These are phyloP conservation scores for Marmota flaviventris DNA, from an alignment of 2,113 vertebrate genomes.

Conservation along the genomic window DNA sequence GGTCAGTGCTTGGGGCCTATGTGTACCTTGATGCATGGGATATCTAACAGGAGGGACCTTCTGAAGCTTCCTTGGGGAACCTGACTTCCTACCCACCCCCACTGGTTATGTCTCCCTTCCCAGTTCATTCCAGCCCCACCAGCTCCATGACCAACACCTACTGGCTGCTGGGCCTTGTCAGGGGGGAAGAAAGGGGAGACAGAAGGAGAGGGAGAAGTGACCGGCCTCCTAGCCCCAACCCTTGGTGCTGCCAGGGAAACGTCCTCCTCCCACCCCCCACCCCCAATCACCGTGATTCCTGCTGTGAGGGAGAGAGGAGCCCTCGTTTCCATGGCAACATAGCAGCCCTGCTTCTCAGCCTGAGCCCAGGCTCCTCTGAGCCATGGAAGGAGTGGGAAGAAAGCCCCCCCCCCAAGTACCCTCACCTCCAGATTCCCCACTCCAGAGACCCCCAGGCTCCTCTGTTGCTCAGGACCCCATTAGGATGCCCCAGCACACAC, in stretches of 20 bases:
- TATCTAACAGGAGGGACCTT: conserved; percentile 26
- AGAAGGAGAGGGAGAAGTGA: conserved; percentile 61
- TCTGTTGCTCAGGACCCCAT: background rate
- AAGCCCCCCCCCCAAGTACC: conserved; percentile 66
- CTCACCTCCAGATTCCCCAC: conserved; percentile 6
- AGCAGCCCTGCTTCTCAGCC: conserved; percentile 86
- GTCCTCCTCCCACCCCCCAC: conserved; percentile 71
- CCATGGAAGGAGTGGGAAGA: conserved; percentile 80
- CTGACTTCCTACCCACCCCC: background rate
- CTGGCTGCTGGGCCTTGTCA: background rate
- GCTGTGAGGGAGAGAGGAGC: conserved; percentile 85
- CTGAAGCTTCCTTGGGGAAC: conserved; percentile 11
- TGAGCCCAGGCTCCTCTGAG: conserved; percentile 83
- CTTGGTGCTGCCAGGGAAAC: conserved; percentile 80
- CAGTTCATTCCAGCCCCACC: background rate
- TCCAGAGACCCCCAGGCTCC: background rate
- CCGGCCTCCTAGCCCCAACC: conserved; percentile 71
- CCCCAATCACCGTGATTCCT: conserved; percentile 82
- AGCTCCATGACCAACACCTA: background rate
- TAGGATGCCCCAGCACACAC: background rate
- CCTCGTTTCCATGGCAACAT: conserved; percentile 84
- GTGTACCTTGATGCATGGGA: background rate
- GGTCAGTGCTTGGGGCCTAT: background rate
- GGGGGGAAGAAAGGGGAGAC: background rate
- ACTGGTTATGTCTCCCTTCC: background rate